Base-by-base conservation (phyloP, 2,797 vertebrate species). In the Chaetophractus vellerosus region DNA sequence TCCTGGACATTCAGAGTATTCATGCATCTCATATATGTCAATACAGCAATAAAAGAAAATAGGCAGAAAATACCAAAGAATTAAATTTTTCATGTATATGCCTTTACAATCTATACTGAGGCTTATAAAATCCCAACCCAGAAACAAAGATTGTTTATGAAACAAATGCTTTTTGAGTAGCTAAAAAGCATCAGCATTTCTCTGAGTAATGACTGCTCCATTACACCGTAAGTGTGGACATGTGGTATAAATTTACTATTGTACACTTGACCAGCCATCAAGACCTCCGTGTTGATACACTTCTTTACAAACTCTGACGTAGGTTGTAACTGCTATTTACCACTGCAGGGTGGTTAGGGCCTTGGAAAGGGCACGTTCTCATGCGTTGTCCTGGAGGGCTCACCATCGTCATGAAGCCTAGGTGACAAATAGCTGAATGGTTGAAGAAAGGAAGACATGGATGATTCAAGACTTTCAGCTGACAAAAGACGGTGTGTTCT, bases 371-470 rank as follows among this genome's bases (percentile, higher is more conserved):
- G 26, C 19, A 38, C 64, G 36, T 28, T 52, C 48, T 48, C 14
- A 9, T 1, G 1, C 41, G 2, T 12, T 71, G 15, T 15, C 71
- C 4, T 10, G 48, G 33, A 38, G 50, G 8, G 7, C 26, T 93
- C 68, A 5, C 18, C 66, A 4, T 18, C 55, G 4, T 31, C 26
- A 55, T 24, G 38, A 81, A 78, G 50, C 87, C 36, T 4, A 11
- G 19, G 57, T 21, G 63, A 41, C 33, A 88, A 12, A 87, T 71
- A 76, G 36, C 26, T 81, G 79, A 28, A 41, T 0, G 24, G 76
- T 61, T 71, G 36, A 28, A 79, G 45, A 91, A 89, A 18, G 31
- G 69, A 59, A 92, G 82, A 93, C 31, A 72, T 28, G 28, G 59
- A 66, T 33, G 66, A 68, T 66, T 75, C 36, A 59, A 61, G 63